Conservation (phyloP, 2,113 vertebrate species). For the Nestor notabilis region DNA sequence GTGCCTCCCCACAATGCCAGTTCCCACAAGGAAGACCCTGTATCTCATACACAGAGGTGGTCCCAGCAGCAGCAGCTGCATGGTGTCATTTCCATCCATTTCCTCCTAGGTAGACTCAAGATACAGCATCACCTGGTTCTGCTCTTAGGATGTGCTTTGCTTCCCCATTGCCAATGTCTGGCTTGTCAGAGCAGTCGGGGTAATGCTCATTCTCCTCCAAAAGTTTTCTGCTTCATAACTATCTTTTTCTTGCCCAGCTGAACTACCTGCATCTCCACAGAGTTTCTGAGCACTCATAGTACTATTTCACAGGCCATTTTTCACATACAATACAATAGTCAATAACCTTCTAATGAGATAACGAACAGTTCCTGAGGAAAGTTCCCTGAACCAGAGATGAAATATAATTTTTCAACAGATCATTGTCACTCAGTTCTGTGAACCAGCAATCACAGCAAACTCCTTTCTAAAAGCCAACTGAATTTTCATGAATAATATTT, state of each 20-base stretch:
- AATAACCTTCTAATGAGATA: not conserved
- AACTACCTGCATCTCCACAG: not conserved
- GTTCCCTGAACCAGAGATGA: not conserved
- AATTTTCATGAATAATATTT: not conserved
- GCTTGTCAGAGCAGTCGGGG: not conserved
- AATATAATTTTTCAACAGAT: not conserved
- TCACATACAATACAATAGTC: not conserved
- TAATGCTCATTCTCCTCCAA: not conserved
- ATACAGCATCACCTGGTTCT: not conserved
- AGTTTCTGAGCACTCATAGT: not conserved
- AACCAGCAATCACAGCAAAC: not conserved
- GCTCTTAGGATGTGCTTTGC: not conserved
- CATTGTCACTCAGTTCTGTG: not conserved
- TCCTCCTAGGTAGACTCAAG: not conserved
- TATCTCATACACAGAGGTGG: not conserved
- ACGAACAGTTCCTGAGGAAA: not conserved
- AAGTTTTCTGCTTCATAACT: not conserved
- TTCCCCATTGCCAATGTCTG: not conserved
- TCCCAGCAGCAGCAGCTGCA: fast-evolving
- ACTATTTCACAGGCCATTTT: not conserved
- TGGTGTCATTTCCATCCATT: not conserved
- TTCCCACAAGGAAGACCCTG: too few species aligned
- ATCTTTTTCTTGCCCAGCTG: not conserved
- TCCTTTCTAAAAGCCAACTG: not conserved
- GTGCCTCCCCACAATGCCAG: not conserved